Percentiles rank a stretch among this genome's conserved stretches.
Evolutionary conservation across 2,113 vertebrate genomes (phyloP).

Genomic region (Ahaetulla prasina): DNA sequence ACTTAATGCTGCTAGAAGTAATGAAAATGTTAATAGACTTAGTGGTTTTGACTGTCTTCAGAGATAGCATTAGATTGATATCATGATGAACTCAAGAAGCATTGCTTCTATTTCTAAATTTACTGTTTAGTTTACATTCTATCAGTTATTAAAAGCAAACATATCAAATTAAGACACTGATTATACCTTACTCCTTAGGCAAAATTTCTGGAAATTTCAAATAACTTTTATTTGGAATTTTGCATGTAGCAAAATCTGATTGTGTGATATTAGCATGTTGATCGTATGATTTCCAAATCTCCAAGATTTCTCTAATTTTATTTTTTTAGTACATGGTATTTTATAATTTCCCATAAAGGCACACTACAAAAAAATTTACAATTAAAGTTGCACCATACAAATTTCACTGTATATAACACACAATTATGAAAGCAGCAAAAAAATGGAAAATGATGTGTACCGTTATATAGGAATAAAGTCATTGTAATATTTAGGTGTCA

Average conservation of each 20-base stretch:
- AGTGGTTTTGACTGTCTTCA: background rate
- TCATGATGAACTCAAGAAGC: background rate
- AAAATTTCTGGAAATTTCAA: background rate
- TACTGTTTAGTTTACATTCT: background rate
- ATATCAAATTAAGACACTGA: background rate
- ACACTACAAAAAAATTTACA: background rate
- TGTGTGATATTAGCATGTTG: background rate
- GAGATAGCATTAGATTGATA: background rate
- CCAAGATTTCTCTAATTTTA: background rate
- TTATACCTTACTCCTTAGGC: background rate
- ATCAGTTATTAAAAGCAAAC: background rate
- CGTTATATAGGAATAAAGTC: background rate
- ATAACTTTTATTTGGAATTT: background rate
- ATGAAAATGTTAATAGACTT: background rate
- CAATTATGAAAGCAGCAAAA: background rate
- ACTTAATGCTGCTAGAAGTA: background rate
- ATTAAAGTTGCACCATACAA: background rate
- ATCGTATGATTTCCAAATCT: background rate
- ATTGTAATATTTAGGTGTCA: background rate
- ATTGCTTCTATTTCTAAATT: background rate
- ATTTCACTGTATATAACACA: background rate
- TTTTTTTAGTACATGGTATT: background rate
- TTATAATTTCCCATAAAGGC: background rate
- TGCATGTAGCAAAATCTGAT: background rate
- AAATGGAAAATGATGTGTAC: background rate